Conservation (phyloP, 1,140 invertebrate genomes). For the Maconellicoccus hirsutus region DNA sequence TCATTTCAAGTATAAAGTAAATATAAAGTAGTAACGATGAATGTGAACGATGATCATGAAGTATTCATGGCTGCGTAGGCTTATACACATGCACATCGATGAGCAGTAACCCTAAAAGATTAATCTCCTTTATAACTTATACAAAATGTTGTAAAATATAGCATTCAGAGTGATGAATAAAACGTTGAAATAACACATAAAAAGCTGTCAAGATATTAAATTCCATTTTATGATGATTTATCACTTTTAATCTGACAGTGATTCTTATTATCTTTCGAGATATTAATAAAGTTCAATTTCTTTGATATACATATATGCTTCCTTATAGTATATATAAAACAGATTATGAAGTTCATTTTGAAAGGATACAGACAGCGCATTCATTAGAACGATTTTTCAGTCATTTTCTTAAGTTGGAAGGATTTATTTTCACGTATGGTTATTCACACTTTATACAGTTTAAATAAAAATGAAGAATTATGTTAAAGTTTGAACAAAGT, state of each 20-base stretch:
- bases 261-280: constrained; percentile 20
- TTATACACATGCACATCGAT: not conserved
- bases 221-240: constrained; percentile 17
- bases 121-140: constrained; percentile 15
- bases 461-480: too few relatives aligned
- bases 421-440: too few relatives aligned
- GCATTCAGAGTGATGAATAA: not conserved
- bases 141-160: constrained; percentile 13
- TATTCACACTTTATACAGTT: too few relatives aligned
- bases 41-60: not conserved
- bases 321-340: not conserved
- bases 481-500: too few relatives aligned
- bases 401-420: not conserved
- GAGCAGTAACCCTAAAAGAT: constrained; percentile 8
- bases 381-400: not conserved
- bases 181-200: constrained; percentile 16
- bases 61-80: not conserved
- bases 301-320: not conserved
- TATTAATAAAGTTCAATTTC: constrained; percentile 15
- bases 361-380: not conserved
- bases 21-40: not conserved
- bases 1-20: too few relatives aligned
- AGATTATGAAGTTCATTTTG: not conserved
- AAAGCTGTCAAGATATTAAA: constrained; percentile 20
- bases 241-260: constrained; percentile 20